Evolutionary conservation across 2,888 invertebrate species (phyloP).

Genomic region (Silvanus unidentatus): DNA sequence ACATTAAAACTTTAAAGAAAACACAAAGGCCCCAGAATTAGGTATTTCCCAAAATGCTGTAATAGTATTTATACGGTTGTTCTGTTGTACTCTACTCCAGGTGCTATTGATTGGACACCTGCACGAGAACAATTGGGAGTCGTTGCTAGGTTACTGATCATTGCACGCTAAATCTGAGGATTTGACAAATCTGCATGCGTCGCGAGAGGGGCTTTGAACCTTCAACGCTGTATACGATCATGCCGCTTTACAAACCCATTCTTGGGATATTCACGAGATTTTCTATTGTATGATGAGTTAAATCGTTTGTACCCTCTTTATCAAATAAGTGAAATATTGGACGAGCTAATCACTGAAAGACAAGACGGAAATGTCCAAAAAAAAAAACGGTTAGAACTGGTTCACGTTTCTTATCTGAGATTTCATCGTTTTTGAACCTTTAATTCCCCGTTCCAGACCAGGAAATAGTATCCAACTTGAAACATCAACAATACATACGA

Average conservation of each 20-base stretch:
- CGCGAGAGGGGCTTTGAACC: conserved; percentile 26
- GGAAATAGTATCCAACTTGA: conserved; percentile 30
- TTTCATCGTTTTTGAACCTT: too few relatives aligned
- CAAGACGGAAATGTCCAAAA: too few relatives aligned
- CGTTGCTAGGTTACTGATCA: conserved; percentile 45
- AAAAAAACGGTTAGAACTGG: too few relatives aligned
- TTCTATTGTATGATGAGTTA: too few relatives aligned
- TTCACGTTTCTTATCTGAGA: too few relatives aligned
- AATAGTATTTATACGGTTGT: conserved; percentile 8
- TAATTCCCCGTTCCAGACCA: too few relatives aligned
- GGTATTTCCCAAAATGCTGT: conserved; percentile 37
- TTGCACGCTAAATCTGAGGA: conserved; percentile 45
- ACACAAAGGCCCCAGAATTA: conserved; percentile 16
- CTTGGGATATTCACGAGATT: too few relatives aligned
- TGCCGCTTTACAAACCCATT: too few relatives aligned
- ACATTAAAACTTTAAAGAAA: too few relatives aligned
- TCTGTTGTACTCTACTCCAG: conserved; percentile 28
- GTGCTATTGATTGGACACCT: conserved; percentile 48
- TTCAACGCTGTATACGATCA: conserved; percentile 14
- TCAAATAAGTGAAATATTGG: conserved; percentile 28
- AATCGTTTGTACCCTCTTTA: too few relatives aligned
- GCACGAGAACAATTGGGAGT: conserved; percentile 44
- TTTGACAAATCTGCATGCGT: conserved; percentile 45
- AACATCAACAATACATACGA: conserved; percentile 37
- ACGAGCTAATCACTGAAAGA: too few relatives aligned